A percentile compares a stretch with the other conserved stretches of the same genome.
Conservation (phyloP, 2,113 vertebrate species). For the Fulica atra region DNA sequence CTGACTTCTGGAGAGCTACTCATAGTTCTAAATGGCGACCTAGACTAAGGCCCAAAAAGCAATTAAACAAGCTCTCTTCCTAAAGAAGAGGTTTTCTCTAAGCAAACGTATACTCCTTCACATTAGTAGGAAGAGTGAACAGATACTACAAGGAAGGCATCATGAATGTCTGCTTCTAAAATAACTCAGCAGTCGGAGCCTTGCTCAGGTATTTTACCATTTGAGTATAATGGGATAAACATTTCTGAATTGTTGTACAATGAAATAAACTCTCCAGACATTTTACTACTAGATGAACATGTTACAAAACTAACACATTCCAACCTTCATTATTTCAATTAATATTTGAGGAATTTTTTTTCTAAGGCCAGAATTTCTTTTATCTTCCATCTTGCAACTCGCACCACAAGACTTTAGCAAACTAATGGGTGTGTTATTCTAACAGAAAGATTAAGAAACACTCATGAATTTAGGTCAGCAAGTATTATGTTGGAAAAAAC, state of each 20-base stretch:
- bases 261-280: not conserved
- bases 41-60: not conserved
- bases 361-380: slow-evolving; percentile 42
- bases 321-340: slow-evolving; percentile 1
- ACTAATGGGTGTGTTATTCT: slow-evolving; percentile 60
- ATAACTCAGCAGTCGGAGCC: not conserved
- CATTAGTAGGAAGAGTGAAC: not conserved
- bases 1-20: not conserved
- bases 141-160: not conserved
- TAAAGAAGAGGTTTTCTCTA: not conserved
- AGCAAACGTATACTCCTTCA: not conserved
- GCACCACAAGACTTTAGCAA: slow-evolving; percentile 19
- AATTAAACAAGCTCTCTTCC: not conserved
- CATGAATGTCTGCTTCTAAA: not conserved
- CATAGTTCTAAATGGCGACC: not conserved
- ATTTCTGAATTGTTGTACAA: not conserved
- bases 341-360: slow-evolving; percentile 41
- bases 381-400: slow-evolving; percentile 33
- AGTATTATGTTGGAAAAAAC: slow-evolving; percentile 39
- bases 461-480: slow-evolving; percentile 58
- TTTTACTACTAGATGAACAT: not conserved
- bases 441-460: slow-evolving; percentile 63
- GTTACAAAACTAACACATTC: not conserved
- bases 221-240: not conserved
- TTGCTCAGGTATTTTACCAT: not conserved